A percentile compares a stretch with the other conserved stretches of the same genome.
phyloP scores from a whole-genome alignment of 2,888 invertebrate species.

The Protonemura montana region DNA sequence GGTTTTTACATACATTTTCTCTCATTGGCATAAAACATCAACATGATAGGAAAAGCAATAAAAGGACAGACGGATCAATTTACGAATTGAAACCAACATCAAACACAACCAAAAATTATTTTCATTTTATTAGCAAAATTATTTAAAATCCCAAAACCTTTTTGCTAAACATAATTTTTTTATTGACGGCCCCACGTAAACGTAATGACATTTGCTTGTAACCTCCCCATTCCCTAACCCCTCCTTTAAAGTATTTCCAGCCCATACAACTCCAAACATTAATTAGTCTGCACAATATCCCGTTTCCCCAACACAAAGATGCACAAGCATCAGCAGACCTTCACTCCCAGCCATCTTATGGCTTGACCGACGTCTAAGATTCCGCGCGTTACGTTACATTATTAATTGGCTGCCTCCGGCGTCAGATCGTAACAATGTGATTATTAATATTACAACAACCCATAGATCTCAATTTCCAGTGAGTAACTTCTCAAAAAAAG shows the following conservation, averaged over 20 bases:
- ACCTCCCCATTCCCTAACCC: neutral
- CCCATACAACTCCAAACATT: neutral
- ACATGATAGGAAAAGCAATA: too few relatives aligned
- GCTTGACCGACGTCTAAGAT: slow-evolving; percentile 12
- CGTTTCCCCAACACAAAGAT: neutral
- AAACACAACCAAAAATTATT: too few relatives aligned
- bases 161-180: too few relatives aligned
- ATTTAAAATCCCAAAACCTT: too few relatives aligned
- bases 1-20: too few relatives aligned
- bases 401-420: neutral
- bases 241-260: neutral
- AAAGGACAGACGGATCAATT: too few relatives aligned
- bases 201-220: neutral
- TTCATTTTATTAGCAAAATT: too few relatives aligned
- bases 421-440: neutral
- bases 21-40: too few relatives aligned
- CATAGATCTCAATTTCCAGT: neutral
- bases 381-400: neutral
- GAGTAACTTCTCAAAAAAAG: too few relatives aligned
- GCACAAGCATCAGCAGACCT: too few relatives aligned
- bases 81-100: too few relatives aligned
- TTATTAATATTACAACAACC: neutral
- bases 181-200: neutral
- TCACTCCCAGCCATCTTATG: neutral
- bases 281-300: slow-evolving; percentile 7